Conservation (phyloP, 2,888 invertebrate genomes). For the Tinea semifulvella region DNA sequence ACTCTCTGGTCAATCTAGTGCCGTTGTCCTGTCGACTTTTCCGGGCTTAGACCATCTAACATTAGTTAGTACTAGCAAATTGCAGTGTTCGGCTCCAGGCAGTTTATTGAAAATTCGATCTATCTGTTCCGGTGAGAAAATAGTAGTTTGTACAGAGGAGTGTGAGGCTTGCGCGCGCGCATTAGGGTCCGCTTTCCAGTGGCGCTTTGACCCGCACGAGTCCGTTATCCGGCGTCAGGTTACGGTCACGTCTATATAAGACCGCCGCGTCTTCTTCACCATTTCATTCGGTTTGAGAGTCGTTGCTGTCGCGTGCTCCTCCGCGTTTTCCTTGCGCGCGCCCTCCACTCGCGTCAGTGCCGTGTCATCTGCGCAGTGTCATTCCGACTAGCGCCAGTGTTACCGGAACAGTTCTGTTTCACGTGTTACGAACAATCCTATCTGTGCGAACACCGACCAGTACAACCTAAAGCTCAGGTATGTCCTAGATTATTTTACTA, state of each 20-base stretch:
- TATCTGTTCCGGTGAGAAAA: slow-evolving; percentile 48
- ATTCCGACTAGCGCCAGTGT: background rate
- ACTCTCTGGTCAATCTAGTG: background rate
- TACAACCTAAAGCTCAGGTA: slow-evolving; percentile 9
- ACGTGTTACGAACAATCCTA: slow-evolving; percentile 1
- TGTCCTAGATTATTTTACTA: background rate
- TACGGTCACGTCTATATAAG: slow-evolving; percentile 66
- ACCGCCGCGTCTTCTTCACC: slow-evolving; percentile 62
- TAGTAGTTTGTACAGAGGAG: slow-evolving; percentile 23
- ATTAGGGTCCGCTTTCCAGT: slow-evolving; percentile 37
- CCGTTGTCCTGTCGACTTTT: slow-evolving; percentile 11
- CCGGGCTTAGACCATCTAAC: slow-evolving; percentile 3
- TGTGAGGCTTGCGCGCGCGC: slow-evolving; percentile 27
- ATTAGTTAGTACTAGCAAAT: slow-evolving; percentile 39
- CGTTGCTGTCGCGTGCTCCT: slow-evolving; percentile 37
- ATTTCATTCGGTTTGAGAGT: slow-evolving; percentile 65
- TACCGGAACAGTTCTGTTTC: slow-evolving; percentile 7
- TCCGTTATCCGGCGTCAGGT: slow-evolving; percentile 67
- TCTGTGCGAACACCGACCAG: background rate
- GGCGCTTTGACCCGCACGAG: slow-evolving; percentile 35
- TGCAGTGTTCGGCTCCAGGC: slow-evolving; percentile 56
- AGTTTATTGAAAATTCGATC: slow-evolving; percentile 62
- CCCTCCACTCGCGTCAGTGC: slow-evolving; percentile 9
- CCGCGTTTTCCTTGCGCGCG: slow-evolving; percentile 17
- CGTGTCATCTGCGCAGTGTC: slow-evolving; percentile 12